Base-by-base conservation (phyloP, 1,140 invertebrate species). In the Drosophila varians region DNA sequence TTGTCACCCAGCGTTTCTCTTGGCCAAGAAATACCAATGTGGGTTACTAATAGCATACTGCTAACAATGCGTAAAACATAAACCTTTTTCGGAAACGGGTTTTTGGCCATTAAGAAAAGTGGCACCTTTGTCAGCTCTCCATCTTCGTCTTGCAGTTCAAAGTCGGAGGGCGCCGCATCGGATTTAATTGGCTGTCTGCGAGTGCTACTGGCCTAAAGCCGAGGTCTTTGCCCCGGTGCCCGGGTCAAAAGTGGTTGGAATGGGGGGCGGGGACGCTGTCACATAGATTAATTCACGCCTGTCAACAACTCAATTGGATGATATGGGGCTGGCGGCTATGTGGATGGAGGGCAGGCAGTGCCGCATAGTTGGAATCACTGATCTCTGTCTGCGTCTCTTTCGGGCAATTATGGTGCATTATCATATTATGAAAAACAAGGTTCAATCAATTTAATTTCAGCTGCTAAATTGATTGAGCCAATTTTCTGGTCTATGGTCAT, bases 141-240 rank as follows among this genome's bases (percentile, higher is more conserved):
- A 55, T 34, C 66, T 21, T 46, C 26, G 45, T 52, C 23, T 54
- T 57, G 73, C 66, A 54, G 47, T 53, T 69, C 38, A 48, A 51
- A 58, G 68, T 60, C 48, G 40, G 14, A 56, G 36, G 53, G 23
- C 38, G 16, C 45, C 43, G 40, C 36, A 46, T 45, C 16, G 21
- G 45, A 53, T 52, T 64, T 56, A 71, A 71, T 58, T 36, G 42
- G 40, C 38, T 57, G 47, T 14, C 31, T 54, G 31, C 42, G 40
- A 58, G 21, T 69, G 42, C 46, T 23, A 38, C 68, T 58, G 71
- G 4, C 14, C 28, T 45, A 38, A 43, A 54, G 46, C 65, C 62
- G 64, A 72, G 79, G 79, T 83, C 79, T 84, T 83, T 83, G 75
- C 75, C 75, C 75, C 71, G 43, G 40, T 71, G 71, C 75, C 75